Evolutionary conservation across 1,140 invertebrate genomes (phyloP).

Genomic region (Drosophila lowei): DNA sequence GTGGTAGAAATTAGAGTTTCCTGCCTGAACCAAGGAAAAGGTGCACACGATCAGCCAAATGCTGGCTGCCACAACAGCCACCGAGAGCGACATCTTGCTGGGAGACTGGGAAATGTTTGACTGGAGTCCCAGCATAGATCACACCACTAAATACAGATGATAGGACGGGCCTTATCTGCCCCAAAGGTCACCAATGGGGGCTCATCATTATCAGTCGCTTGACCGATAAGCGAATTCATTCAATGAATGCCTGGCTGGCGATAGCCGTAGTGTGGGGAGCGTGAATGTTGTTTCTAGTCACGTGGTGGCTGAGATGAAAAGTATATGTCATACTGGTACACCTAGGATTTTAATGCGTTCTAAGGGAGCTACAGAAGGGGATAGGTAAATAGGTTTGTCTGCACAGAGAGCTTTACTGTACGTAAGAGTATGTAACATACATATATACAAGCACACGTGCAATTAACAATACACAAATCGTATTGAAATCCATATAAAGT

Average conservation of each 20-base stretch:
- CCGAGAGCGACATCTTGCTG: conserved; percentile 43
- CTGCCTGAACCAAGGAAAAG: conserved; percentile 32
- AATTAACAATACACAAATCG: background rate
- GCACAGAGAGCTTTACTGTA: too few species aligned
- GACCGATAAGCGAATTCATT: conserved; percentile 47
- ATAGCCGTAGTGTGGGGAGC: background rate
- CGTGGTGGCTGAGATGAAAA: conserved; percentile 24
- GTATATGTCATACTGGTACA: background rate
- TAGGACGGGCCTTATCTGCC: conserved; percentile 9
- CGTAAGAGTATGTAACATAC: too few species aligned
- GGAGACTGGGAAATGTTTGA: conserved; percentile 39
- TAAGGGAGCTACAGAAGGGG: too few species aligned
- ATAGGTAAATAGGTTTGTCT: too few species aligned
- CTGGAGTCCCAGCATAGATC: conserved; percentile 48
- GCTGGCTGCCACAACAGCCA: background rate
- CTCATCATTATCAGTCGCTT: conserved; percentile 29
- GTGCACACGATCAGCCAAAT: conserved; percentile 32
- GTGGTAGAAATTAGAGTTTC: background rate
- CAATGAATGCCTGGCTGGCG: conserved; percentile 7
- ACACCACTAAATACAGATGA: conserved; percentile 46
- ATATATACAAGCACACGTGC: background rate
- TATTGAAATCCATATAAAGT: conserved; percentile 1
- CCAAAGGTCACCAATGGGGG: conserved; percentile 3
- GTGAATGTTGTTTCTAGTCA: conserved; percentile 15
- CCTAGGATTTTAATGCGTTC: too few species aligned